phyloP scores from a whole-genome alignment of 1,140 invertebrate genomes.

The Drosophila ananassae region DNA sequence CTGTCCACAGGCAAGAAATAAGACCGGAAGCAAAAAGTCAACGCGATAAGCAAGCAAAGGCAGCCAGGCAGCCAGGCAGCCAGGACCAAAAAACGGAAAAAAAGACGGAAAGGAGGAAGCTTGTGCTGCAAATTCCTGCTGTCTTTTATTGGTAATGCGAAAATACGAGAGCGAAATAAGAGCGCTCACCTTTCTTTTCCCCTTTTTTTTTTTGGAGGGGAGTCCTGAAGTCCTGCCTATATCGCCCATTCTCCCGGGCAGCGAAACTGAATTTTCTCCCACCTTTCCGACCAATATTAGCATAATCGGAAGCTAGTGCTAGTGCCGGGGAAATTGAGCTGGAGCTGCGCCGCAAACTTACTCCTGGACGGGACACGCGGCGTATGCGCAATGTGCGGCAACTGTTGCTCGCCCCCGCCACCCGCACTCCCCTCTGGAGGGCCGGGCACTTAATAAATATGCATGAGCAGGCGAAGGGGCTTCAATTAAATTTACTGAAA shows the following conservation, averaged over 20 bases:
- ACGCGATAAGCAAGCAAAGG: conserved; percentile 63
- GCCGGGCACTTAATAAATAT: conserved; percentile 62
- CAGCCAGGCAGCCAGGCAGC: background rate
- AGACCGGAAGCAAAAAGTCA: conserved; percentile 78
- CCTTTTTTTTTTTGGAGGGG: background rate
- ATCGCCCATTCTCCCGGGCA: background rate
- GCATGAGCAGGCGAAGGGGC: conserved; percentile 69
- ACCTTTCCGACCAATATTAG: conserved; percentile 45
- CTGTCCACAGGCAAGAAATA: conserved; percentile 54
- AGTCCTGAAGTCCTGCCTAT: background rate
- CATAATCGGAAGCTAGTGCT: conserved; percentile 52
- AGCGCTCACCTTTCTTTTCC: conserved; percentile 19
- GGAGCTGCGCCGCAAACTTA: conserved; percentile 51
- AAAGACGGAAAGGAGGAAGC: conserved; percentile 13
- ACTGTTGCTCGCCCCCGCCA: conserved; percentile 54
- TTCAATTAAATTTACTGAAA: conserved; percentile 80
- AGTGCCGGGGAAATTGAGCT: conserved; percentile 60
- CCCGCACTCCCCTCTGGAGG: background rate
- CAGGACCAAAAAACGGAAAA: conserved; percentile 5
- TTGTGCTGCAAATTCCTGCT: conserved; percentile 51
- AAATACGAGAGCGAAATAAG: conserved; percentile 47
- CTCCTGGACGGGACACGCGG: conserved; percentile 31
- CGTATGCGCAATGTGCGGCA: conserved; percentile 67
- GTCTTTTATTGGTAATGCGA: conserved; percentile 60
- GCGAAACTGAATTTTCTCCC: conserved; percentile 17